Base-by-base conservation (phyloP, 2,113 vertebrate species). In the Acanthochromis polyacanthus region DNA sequence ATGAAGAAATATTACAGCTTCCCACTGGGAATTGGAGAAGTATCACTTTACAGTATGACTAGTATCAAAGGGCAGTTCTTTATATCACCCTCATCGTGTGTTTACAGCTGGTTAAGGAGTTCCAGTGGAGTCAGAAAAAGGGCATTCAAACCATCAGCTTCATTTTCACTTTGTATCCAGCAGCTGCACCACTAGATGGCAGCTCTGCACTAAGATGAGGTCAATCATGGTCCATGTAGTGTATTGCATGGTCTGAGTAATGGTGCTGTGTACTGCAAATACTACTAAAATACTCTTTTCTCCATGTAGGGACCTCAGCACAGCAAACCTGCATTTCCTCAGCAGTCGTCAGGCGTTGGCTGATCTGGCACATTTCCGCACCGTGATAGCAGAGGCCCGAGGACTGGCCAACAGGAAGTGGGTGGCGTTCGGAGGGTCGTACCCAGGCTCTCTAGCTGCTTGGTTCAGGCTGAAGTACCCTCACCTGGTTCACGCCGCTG, bases 391-490 rank as follows among this genome's bases (percentile, higher is more conserved):
- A 0, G 67, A 81, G 10, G 0, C 16, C 4, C 68, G 23, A 15
- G 91, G 88, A 1, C 81, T 96, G 69, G 43, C 52, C 11, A 23
- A 80, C 22, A 89, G 60, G 11, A 93, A 75, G 53, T 93, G 93
- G 90, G 87, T 94, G 55, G 88, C 74, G 0, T 93, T 95, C 0
- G 93, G 91, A 0, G 90, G 91, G 14, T 95, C 94, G 1, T 95
- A 94, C 58, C 90, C 92, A 1, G 93, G 94, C 7, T 93, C 88
- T 3, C 90, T 95, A 0, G 93, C 89, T 15, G 90, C 91, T 4
- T 93, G 92, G 91, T 94, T 95, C 76, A 86, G 92, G 65, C 77
- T 93, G 71, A 96, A 95, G 81, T 93, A 94, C 46, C 87, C 92
- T 1, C 82, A 93, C 23, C 72, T 95, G 56, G 92, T 93, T 28